These are phyloP conservation scores for Apostichopus californicus DNA, from an alignment of 35 echinoderm and acorn worm genomes.

Conservation along the genomic window DNA sequence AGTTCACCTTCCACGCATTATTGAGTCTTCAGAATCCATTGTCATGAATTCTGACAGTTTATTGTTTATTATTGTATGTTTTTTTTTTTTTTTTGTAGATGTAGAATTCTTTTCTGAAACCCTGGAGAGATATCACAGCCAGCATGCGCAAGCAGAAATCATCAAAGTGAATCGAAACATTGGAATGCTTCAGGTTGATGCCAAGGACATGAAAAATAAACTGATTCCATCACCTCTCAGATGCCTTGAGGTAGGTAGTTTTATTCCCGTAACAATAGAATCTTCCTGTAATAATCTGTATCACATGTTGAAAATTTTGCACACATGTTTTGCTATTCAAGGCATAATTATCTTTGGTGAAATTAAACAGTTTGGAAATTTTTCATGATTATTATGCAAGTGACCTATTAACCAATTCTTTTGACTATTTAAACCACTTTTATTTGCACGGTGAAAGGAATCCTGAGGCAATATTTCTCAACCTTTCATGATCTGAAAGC, in stretches of 20 bases:
- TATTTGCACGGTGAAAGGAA: too few species aligned
- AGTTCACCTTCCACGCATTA: too few species aligned
- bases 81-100: conserved; percentile 51
- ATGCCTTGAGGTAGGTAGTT: conserved; percentile 70
- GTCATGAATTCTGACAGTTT: neutral
- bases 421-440: too few species aligned
- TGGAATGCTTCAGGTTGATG: conserved; percentile 93
- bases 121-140: conserved; percentile 83
- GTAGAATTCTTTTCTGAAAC: conserved; percentile 93
- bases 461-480: too few species aligned
- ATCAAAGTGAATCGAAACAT: conserved; percentile 79
- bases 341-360: too few species aligned
- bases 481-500: too few species aligned
- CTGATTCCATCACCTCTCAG: conserved; percentile 97
- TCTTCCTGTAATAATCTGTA: neutral
- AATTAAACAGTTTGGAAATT: too few species aligned
- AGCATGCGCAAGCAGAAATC: conserved; percentile 79
- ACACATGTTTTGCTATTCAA: too few species aligned
- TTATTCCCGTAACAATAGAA: too few species aligned
- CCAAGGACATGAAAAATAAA: conserved; percentile 89
- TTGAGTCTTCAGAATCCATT: too few species aligned
- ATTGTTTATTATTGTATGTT: neutral
- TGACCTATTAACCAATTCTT: too few species aligned
- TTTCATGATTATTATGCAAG: too few species aligned
- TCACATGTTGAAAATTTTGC: neutral